Conservation (phyloP, 2,888 invertebrate species). For the Macrophya annulata region DNA sequence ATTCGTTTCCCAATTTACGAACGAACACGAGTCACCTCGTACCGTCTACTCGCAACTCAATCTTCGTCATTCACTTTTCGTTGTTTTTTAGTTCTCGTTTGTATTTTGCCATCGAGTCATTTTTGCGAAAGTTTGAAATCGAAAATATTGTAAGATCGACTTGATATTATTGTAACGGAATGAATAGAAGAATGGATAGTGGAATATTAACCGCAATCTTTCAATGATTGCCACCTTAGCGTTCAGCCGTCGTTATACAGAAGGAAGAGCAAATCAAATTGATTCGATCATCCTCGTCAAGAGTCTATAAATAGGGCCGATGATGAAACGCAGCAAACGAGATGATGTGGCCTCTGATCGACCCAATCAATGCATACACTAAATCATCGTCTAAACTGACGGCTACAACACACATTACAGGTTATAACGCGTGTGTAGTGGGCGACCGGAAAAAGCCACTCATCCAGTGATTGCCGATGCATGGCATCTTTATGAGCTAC, state of each 20-base stretch:
- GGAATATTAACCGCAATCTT: conserved; percentile 69
- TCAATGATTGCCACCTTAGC: conserved; percentile 65
- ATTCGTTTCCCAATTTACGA: conserved; percentile 23
- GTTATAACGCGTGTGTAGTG: conserved; percentile 73
- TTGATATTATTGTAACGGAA: conserved; percentile 4
- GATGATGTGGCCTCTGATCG: conserved; percentile 79
- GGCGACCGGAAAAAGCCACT: conserved; percentile 79
- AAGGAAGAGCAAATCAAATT: conserved; percentile 68
- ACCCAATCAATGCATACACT: conserved; percentile 79
- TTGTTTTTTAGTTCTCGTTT: neutral
- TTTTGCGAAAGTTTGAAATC: neutral
- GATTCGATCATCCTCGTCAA: conserved; percentile 74
- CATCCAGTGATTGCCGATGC: conserved; percentile 78
- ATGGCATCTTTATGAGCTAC: conserved; percentile 75
- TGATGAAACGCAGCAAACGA: conserved; percentile 78
- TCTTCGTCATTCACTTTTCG: neutral
- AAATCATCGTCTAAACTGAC: conserved; percentile 79
- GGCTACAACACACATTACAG: conserved; percentile 71
- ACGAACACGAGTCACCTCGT: neutral
- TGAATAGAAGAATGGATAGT: neutral
- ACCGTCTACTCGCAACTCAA: neutral
- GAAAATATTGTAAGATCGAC: neutral
- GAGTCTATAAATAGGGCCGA: conserved; percentile 77
- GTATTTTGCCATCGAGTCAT: neutral
- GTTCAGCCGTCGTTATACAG: conserved; percentile 61